Evolutionary conservation across 2,797 vertebrate genomes (phyloP), one percentile per base, ranked within the genome.

Genomic region (Takifugu rubripes): DNA sequence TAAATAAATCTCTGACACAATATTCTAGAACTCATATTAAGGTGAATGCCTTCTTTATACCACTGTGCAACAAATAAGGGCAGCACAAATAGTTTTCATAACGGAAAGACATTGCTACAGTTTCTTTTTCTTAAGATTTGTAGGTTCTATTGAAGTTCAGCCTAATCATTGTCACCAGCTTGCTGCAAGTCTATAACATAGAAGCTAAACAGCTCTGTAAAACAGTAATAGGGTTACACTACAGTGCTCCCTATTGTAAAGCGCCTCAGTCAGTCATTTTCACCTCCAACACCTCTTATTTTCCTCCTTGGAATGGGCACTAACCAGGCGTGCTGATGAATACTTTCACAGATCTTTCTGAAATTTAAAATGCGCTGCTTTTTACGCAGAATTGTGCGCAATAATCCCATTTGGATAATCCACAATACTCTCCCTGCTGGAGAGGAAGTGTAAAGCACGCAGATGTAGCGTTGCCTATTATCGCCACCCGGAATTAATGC

Each of bases 191-290:
- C 81, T 63, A 80, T 87, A 83, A 87, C 61, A 9, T 26, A 31
- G 54, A 74, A 71, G 68, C 73, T 70, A 80, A 78, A 79, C 75
- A 72, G 78, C 81, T 85, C 68, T 87, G 84, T 84, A 85, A 87
- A 87, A 75, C 60, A 61, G 72, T 85, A 82, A 87, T 79, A 74
- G 73, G 77, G 84, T 76, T 81, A 77, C 79, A 86, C 77, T 81
- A 77, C 70, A 70, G 72, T 76, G 75, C 82, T 78, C 64, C 63
- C 73, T 67, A 68, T 70, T 78, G 45, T 21, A 54, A n/a, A 54
- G 55, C 57, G 54, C 62, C 36, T 63, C 63, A 54, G 47, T 47
- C 59, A 42, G 49, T 21, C n/a, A 52, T 52, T 57, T 49, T 21
- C 44, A n/a, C 44, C 50, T 44, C 57, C 48, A 46, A 25, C 57